Evolutionary conservation across 2,888 invertebrate species (phyloP).

Genomic region (Cheilosia vernalis): DNA sequence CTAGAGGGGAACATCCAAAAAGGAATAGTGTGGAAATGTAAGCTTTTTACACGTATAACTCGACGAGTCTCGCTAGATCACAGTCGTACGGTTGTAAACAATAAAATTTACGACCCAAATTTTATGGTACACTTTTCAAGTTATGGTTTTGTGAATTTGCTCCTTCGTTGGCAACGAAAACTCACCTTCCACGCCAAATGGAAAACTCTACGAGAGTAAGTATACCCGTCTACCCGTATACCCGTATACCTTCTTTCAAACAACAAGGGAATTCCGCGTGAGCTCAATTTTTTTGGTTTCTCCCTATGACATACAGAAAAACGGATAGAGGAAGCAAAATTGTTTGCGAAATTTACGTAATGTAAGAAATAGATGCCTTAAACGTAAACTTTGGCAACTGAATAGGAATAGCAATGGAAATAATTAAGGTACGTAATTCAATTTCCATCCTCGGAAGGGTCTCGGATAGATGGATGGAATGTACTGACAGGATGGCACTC

Average conservation of each 20-base stretch:
- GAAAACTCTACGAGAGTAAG: not conserved
- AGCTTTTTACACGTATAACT: constrained; percentile 58
- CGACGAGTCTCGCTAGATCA: constrained; percentile 55
- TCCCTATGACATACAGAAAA: constrained; percentile 14
- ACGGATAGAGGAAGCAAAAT: constrained; percentile 15
- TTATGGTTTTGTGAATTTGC: constrained; percentile 67
- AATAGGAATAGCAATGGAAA: constrained; percentile 70
- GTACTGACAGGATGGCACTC: constrained; percentile 36
- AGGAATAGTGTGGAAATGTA: constrained; percentile 48
- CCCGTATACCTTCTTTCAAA: not conserved
- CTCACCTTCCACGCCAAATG: constrained; percentile 46
- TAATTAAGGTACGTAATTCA: constrained; percentile 68
- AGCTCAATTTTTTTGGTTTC: constrained; percentile 26
- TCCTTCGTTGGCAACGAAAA: constrained; percentile 58
- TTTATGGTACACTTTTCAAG: constrained; percentile 68
- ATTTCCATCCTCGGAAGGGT: constrained; percentile 40
- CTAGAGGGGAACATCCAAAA: not conserved
- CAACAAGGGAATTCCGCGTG: constrained; percentile 52
- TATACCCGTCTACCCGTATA: constrained; percentile 2
- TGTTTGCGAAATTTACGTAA: constrained; percentile 30
- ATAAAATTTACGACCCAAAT: constrained; percentile 68
- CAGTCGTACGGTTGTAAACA: constrained; percentile 64
- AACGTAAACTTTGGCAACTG: constrained; percentile 17
- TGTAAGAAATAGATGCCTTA: constrained; percentile 21
- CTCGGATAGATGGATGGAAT: constrained; percentile 15